These are phyloP conservation scores for Rallus crepitans DNA, from an alignment of 2,797 vertebrate species.

Conservation along the genomic window DNA sequence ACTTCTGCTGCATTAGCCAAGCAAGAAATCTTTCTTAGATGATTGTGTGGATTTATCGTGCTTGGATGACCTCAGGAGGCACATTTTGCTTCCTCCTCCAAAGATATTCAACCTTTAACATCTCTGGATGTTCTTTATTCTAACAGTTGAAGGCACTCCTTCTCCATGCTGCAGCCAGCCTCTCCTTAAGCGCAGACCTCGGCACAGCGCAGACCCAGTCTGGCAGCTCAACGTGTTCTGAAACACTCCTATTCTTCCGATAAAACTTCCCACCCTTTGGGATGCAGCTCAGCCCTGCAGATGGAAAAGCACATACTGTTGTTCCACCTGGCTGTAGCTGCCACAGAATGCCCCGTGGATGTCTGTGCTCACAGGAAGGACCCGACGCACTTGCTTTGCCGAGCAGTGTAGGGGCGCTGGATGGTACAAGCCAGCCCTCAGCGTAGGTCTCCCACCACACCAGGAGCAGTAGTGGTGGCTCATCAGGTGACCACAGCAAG, in stretches of 20 bases:
- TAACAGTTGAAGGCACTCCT: background rate
- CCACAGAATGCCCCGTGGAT: background rate
- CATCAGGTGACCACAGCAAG: fast-evolving
- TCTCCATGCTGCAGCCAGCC: background rate
- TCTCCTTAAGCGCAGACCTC: background rate
- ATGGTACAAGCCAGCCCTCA: background rate
- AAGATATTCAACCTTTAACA: conserved; percentile 23
- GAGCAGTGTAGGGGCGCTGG: background rate
- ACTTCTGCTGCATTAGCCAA: background rate
- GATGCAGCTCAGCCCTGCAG: background rate
- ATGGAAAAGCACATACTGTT: background rate
- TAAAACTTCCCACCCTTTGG: background rate
- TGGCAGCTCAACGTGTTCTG: background rate
- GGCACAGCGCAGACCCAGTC: background rate
- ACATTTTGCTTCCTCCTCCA: conserved; percentile 34
- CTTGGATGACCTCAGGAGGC: conserved; percentile 30
- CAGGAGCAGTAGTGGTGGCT: background rate
- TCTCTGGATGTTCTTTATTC: conserved; percentile 18
- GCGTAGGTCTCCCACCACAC: background rate
- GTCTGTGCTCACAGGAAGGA: background rate
- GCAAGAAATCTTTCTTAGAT: background rate
- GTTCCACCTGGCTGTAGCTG: background rate
- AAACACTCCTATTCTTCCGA: background rate
- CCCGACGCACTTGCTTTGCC: background rate
- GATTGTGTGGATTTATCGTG: background rate